Conservation (phyloP, 2,113 vertebrate genomes). For the Micronycteris hirsuta region DNA sequence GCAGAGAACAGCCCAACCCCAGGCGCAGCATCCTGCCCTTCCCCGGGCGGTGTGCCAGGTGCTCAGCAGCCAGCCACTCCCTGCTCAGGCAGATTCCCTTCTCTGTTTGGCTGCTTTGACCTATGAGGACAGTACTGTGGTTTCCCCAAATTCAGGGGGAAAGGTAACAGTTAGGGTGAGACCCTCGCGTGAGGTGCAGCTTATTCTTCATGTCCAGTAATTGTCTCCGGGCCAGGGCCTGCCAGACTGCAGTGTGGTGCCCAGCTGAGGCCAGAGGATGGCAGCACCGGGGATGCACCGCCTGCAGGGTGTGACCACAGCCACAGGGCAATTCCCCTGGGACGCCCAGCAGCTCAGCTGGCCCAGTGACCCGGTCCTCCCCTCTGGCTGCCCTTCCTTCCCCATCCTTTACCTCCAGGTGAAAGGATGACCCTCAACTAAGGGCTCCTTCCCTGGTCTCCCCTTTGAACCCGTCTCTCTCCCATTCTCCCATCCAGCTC, state of each 20-base stretch:
- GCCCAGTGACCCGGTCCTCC: neutral
- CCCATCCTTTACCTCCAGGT: neutral
- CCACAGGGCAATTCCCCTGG: neutral
- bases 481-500: neutral
- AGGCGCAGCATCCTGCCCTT: no score
- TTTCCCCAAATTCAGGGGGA: neutral
- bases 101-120: neutral
- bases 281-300: accelerated
- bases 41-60: neutral
- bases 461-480: neutral
- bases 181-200: neutral
- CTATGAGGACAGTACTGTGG: neutral
- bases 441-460: neutral
- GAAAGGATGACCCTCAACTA: neutral
- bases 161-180: neutral
- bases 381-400: neutral
- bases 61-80: neutral
- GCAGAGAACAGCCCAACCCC: neutral
- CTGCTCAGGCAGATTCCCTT: neutral
- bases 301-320: neutral
- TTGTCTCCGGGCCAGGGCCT: neutral
- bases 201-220: neutral
- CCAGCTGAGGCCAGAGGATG: neutral
- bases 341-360: no score
- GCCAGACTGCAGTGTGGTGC: neutral